These are phyloP conservation scores for Gila orcuttii DNA, from an alignment of 2,113 vertebrate genomes.

Conservation along the genomic window DNA sequence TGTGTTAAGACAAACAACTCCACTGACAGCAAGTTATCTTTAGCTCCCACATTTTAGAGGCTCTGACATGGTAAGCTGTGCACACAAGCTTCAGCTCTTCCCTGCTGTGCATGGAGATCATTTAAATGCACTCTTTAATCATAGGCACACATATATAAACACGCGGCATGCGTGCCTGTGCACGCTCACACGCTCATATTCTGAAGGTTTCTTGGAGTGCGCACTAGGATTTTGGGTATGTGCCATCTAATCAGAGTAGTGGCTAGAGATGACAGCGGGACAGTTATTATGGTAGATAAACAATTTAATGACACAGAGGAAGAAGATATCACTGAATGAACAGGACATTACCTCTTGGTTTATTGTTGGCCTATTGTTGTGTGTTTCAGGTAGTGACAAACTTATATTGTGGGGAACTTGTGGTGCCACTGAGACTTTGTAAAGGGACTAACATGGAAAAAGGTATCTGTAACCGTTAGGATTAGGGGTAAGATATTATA, in stretches of 20 bases:
- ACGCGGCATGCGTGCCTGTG: not conserved
- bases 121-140: slow-evolving; percentile 57
- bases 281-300: slow-evolving; percentile 59
- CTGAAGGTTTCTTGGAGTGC: slow-evolving; percentile 55
- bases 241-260: slow-evolving; percentile 63
- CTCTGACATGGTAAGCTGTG: not conserved
- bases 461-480: not conserved
- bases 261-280: slow-evolving; percentile 57
- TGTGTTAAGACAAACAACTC: not conserved
- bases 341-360: not conserved
- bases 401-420: not conserved
- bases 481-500: not conserved
- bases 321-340: not conserved
- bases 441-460: not conserved
- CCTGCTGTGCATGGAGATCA: slow-evolving; percentile 51
- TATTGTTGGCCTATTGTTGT: not conserved
- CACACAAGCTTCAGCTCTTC: slow-evolving; percentile 11
- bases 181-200: not conserved
- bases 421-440: not conserved
- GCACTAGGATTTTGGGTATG: slow-evolving; percentile 58
- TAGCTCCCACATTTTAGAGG: slow-evolving; percentile 4
- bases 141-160: slow-evolving; percentile 38
- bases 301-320: not conserved
- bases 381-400: not conserved
- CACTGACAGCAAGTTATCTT: slow-evolving; percentile 15